Base-by-base conservation (phyloP, 2,888 invertebrate species). In the Listrodromus nycthemerus region DNA sequence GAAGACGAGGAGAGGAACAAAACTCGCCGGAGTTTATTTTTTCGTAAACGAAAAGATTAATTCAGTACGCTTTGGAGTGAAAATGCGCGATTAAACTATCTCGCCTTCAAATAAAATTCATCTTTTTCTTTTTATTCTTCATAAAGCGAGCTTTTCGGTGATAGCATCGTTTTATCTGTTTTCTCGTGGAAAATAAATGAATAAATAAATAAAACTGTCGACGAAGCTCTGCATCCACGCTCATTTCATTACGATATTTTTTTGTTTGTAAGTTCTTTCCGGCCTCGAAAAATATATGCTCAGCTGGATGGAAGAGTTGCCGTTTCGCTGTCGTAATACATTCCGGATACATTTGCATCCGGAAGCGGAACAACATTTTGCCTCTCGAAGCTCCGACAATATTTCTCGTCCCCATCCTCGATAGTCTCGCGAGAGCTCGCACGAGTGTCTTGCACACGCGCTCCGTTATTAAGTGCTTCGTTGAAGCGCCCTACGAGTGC, bases 331-430 rank as follows among this genome's bases (percentile, higher is more conserved):
- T 58, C 10, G 45, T 41, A 45, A n/a, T n/a, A n/a, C n/a, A n/a
- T n/a, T n/a, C n/a, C n/a, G n/a, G 16, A 61, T 61, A 71, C 37
- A 71, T 61, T 73, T 19, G n/a, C 27, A 45, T n/a, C 61, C 55
- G 41, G n/a, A 71, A 24, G 70, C 50, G 24, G 24, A 24, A 45
- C 41, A 45, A 24, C 21, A 55, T 58, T 71, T 27, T 27, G 55
- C 16, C 61, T 45, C 73, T 61, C 10, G 19, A 10, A 21, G 55
- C 55, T 73, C 21, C 41, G 27, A 61, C 61, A 45, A 73, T 73
- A 61, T 73, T 73, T 73, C 61, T 73, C 61, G 2, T 27, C 0
- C 21, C 24, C 33, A 8, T 16, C 1, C 33, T 52, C 52, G 30
- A 41, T n/a, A n/a, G 6, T 8, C 48, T 61, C 45, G 27, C 19